These are phyloP conservation scores for Vireo altiloquus DNA, from an alignment of 2,113 vertebrate genomes.

Conservation along the genomic window DNA sequence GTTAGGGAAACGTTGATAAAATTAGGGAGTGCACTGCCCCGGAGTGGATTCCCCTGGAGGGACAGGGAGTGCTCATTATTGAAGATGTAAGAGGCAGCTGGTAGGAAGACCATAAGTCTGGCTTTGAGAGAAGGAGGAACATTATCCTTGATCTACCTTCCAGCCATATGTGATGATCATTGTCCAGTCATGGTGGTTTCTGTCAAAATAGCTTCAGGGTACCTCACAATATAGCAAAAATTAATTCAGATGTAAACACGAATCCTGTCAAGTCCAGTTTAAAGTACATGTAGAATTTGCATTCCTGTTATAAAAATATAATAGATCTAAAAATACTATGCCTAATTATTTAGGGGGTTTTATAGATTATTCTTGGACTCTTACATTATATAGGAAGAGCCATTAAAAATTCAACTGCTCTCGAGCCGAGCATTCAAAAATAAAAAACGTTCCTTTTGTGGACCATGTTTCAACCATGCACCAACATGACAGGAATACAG, in stretches of 20 bases:
- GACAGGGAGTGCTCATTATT: not conserved
- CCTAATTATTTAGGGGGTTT: not conserved
- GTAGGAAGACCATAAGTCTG: not conserved
- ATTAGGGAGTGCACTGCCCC: not conserved
- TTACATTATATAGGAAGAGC: not conserved
- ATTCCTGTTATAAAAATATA: not conserved
- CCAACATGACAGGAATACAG: fast-evolving
- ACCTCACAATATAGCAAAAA: not conserved
- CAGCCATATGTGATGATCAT: not conserved
- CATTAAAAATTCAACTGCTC: not conserved
- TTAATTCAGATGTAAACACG: not conserved
- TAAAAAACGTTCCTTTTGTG: not conserved
- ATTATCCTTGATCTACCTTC: not conserved
- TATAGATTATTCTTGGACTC: not conserved
- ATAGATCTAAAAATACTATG: not conserved
- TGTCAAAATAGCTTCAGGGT: not conserved
- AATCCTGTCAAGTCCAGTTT: not conserved
- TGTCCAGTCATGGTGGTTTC: not conserved
- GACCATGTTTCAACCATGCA: not conserved
- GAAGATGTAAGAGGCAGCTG: not conserved
- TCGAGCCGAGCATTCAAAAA: not conserved
- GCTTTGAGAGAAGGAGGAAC: not conserved
- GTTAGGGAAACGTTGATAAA: not conserved
- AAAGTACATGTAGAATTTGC: not conserved
- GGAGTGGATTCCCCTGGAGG: not conserved